Evolutionary conservation across 2,113 vertebrate genomes (phyloP).

Genomic region (Tragelaphus strepsiceros): DNA sequence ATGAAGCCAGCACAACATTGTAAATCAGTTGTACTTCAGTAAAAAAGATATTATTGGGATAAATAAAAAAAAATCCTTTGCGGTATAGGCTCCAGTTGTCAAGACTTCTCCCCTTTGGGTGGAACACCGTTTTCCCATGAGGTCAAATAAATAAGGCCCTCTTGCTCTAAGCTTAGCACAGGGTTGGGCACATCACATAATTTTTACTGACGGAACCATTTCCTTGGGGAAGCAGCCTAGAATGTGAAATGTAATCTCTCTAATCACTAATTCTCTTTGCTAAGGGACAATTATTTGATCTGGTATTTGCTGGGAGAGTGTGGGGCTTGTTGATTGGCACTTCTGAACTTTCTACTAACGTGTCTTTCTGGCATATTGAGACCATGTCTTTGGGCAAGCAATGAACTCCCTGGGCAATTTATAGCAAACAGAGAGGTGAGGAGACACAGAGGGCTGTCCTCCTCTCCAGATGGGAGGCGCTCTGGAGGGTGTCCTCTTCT

Average conservation of each 20-base stretch:
- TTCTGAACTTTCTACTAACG: background rate
- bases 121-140: background rate
- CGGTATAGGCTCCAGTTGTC: background rate
- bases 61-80: background rate
- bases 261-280: background rate
- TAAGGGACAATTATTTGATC: background rate
- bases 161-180: background rate
- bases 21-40: background rate
- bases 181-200: background rate
- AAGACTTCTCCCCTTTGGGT: background rate
- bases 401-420: background rate
- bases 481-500: background rate
- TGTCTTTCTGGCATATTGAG: background rate
- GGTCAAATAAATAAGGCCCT: background rate
- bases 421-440: background rate
- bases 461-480: background rate
- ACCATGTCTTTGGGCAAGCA: background rate
- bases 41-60: background rate
- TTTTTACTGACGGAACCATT: background rate
- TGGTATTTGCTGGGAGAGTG: background rate
- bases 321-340: background rate
- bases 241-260: background rate
- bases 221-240: background rate
- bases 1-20: background rate
- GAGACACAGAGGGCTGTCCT: background rate